A percentile compares a stretch with the other conserved stretches of the same genome.
Evolutionary conservation across 2,888 invertebrate species (phyloP).

Genomic region (Lordiphosa fenestrarum): DNA sequence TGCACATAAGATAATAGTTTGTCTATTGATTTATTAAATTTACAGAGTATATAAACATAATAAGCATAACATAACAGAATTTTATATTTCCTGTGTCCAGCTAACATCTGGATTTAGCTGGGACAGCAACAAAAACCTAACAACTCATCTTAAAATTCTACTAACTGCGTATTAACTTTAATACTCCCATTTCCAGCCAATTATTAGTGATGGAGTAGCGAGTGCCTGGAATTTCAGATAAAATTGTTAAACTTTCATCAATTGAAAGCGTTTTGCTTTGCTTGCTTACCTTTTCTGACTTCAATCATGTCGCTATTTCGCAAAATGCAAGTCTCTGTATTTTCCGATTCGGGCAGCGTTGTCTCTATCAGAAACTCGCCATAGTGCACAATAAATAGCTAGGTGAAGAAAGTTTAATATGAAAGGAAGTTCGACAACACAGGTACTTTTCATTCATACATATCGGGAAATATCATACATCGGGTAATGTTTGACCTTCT

Average conservation of each 20-base stretch:
- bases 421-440: neutral
- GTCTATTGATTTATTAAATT: too few relatives aligned
- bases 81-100: too few relatives aligned
- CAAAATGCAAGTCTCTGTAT: constrained; percentile 6
- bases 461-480: too few relatives aligned
- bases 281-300: constrained; percentile 47
- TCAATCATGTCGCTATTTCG: constrained; percentile 59
- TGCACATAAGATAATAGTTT: too few relatives aligned
- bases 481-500: constrained; percentile 43
- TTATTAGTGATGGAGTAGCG: constrained; percentile 42
- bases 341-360: neutral
- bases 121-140: too few relatives aligned
- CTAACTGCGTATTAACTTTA: constrained; percentile 39
- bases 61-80: too few relatives aligned
- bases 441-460: neutral
- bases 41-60: too few relatives aligned
- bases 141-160: neutral
- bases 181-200: constrained; percentile 24
- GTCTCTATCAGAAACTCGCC: constrained; percentile 57
- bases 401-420: neutral
- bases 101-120: too few relatives aligned
- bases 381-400: constrained; percentile 61
- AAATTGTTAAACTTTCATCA: too few relatives aligned
- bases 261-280: too few relatives aligned
- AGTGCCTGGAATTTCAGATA: constrained; percentile 27